Percentiles rank a stretch among this genome's conserved stretches.
These are phyloP conservation scores for Ennomos fuscantarius DNA, from an alignment of 2,888 invertebrate species.

Conservation along the genomic window DNA sequence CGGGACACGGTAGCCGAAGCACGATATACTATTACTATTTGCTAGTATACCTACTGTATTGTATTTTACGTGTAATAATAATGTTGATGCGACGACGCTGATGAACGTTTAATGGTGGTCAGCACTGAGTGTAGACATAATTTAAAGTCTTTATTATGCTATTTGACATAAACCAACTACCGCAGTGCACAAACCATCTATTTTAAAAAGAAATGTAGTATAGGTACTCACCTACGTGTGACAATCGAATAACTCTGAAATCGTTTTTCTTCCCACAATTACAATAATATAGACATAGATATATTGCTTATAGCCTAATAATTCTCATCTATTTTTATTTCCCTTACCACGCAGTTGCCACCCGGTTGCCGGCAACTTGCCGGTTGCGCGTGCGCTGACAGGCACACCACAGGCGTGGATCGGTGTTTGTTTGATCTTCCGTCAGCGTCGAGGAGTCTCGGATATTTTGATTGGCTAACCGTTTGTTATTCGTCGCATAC, in stretches of 20 bases:
- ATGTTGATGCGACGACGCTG: no score
- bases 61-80: no score
- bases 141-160: no score
- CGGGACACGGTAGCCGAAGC: no score
- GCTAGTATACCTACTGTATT: no score
- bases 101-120: no score
- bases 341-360: constrained; percentile 32
- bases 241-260: not conserved
- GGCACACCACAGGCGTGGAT: constrained; percentile 40
- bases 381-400: constrained; percentile 42
- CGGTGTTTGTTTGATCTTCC: constrained; percentile 46
- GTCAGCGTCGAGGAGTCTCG: constrained; percentile 40
- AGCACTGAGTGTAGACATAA: no score
- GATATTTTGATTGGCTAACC: constrained; percentile 45
- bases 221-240: no score
- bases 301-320: not conserved
- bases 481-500: not conserved
- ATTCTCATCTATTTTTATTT: constrained; percentile 3
- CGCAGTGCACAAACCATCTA: no score
- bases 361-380: constrained; percentile 36
- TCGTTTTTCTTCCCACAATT: not conserved
- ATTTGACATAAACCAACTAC: no score
- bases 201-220: no score
- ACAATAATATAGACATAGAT: not conserved
- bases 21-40: no score